A percentile compares a stretch with the other conserved stretches of the same genome.
Evolutionary conservation across 2,113 vertebrate species (phyloP).

Genomic region (Tyto alba): DNA sequence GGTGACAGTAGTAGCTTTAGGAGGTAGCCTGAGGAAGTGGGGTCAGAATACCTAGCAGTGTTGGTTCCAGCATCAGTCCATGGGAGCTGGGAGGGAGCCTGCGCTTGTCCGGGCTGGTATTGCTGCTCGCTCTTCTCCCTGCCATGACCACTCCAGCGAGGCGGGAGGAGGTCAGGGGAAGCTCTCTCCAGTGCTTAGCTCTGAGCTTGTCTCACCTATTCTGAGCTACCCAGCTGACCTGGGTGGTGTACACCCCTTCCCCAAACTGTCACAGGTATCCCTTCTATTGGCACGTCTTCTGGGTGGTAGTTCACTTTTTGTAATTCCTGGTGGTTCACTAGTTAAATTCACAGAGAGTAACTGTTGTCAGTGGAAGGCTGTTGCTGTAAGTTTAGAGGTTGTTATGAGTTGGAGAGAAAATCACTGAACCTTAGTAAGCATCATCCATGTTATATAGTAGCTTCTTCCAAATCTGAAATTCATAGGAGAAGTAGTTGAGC

Average conservation of each 20-base stretch:
- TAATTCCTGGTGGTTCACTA: not conserved
- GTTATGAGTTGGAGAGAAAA: not conserved
- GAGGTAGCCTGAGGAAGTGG: not conserved
- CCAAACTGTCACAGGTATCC: not conserved
- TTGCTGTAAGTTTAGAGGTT: not conserved
- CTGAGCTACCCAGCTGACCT: not conserved
- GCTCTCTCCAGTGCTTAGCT: not conserved
- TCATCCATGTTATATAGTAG: not conserved
- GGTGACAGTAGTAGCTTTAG: not conserved
- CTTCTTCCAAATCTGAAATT: not conserved
- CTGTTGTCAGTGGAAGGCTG: not conserved
- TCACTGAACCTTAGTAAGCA: not conserved
- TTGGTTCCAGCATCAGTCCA: not conserved
- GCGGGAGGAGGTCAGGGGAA: too few species aligned
- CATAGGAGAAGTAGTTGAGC: not conserved
- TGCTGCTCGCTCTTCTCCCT: not conserved
- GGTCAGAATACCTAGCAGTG: not conserved
- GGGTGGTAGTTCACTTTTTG: not conserved
- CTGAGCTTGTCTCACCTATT: not conserved
- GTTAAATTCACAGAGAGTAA: not conserved
- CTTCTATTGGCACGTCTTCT: not conserved
- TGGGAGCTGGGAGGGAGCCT: not conserved
- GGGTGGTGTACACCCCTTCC: not conserved
- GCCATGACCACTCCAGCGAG: accelerated
- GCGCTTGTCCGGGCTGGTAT: not conserved